These are phyloP conservation scores for Stenolophus ochropezus DNA, from an alignment of 2,888 invertebrate genomes.

Conservation along the genomic window DNA sequence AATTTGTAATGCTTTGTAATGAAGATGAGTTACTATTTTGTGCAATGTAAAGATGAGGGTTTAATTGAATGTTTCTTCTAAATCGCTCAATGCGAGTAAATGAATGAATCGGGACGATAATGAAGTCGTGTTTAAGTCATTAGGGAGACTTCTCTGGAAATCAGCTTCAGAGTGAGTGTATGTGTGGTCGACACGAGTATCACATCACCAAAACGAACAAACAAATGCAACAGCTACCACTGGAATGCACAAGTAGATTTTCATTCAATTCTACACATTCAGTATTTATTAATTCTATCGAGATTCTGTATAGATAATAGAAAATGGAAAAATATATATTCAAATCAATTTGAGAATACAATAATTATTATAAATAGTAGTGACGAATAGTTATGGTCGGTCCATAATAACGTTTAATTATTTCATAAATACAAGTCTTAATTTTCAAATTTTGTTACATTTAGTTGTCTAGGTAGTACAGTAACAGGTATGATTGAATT, in stretches of 20 bases:
- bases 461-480: too few relatives aligned
- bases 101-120: neutral
- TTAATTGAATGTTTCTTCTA: neutral
- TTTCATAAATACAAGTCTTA: too few relatives aligned
- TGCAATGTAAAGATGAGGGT: neutral
- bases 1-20: too few relatives aligned
- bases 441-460: too few relatives aligned
- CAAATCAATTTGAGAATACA: too few relatives aligned
- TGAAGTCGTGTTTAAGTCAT: neutral
- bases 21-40: too few relatives aligned
- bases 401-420: too few relatives aligned
- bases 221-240: neutral
- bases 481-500: too few relatives aligned
- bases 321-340: neutral
- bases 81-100: neutral
- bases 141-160: neutral
- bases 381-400: too few relatives aligned
- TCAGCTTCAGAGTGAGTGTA: neutral
- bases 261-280: neutral
- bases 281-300: neutral
- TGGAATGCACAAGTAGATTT: constrained; percentile 17
- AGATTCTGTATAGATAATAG: neutral
- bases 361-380: too few relatives aligned
- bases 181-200: constrained; percentile 37
- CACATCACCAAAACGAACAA: constrained; percentile 20